Conservation (phyloP, 92 coral and sea anemone species). For the Desmophyllum pertusum region DNA sequence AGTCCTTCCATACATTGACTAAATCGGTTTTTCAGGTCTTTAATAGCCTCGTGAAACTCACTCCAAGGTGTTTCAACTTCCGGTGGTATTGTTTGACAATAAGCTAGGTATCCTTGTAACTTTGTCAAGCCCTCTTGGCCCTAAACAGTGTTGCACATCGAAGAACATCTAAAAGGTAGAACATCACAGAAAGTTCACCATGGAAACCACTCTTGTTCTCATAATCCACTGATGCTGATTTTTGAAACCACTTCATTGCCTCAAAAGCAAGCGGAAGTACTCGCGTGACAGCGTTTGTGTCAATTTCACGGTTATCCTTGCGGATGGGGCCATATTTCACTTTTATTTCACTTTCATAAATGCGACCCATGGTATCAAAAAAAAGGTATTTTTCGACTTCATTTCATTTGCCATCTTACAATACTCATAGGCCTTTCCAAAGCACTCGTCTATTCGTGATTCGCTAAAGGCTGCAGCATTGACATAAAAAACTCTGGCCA, state of each 20-base stretch:
- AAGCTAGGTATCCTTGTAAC: slow-evolving; percentile 40
- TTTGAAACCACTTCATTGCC: slow-evolving; percentile 32
- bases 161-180: slow-evolving; percentile 48
- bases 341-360: slow-evolving; percentile 36
- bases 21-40: slow-evolving; percentile 25
- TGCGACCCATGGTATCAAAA: slow-evolving; percentile 58
- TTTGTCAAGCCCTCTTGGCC: slow-evolving; percentile 19
- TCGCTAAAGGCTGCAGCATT: slow-evolving; percentile 19
- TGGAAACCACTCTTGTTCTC: slow-evolving; percentile 20
- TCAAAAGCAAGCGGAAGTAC: slow-evolving; percentile 13
- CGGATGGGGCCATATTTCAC: slow-evolving; percentile 1
- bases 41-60: slow-evolving; percentile 18
- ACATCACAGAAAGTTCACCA: slow-evolving; percentile 54
- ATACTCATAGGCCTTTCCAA: background rate
- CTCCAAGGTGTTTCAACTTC: slow-evolving; percentile 35
- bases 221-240: slow-evolving; percentile 31
- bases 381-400: slow-evolving; percentile 10
- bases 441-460: slow-evolving; percentile 12
- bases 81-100: slow-evolving; percentile 2
- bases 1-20: slow-evolving; percentile 37
- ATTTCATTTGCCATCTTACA: background rate
- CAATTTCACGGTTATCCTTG: background rate
- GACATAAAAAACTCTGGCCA: slow-evolving; percentile 53
- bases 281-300: background rate
- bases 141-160: slow-evolving; percentile 33